phyloP scores from a whole-genome alignment of 2,888 invertebrate species.

The Agonopterix heracliana region DNA sequence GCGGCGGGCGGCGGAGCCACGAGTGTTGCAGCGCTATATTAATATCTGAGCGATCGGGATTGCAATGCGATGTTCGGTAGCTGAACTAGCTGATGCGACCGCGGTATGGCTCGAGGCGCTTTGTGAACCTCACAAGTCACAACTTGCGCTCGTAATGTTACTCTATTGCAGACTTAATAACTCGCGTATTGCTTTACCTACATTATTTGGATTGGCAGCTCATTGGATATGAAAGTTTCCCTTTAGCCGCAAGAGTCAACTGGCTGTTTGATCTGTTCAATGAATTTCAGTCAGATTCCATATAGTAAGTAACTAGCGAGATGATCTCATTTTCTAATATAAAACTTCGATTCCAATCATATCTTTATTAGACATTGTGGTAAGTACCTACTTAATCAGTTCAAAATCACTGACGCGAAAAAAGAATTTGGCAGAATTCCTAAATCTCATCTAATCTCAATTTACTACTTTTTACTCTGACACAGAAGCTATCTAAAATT shows the following conservation, averaged over 20 bases:
- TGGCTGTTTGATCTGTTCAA: too few species aligned
- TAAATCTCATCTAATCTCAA: too few species aligned
- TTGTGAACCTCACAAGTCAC: slow-evolving; percentile 10
- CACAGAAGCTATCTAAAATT: background rate
- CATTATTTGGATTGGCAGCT: background rate
- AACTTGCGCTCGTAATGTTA: background rate
- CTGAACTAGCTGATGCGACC: slow-evolving; percentile 11
- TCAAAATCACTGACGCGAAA: too few species aligned
- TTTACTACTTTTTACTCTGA: too few species aligned
- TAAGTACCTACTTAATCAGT: too few species aligned
- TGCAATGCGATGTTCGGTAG: slow-evolving; percentile 14
- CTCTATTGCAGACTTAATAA: slow-evolving; percentile 1
- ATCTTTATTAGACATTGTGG: too few species aligned
- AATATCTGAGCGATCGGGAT: slow-evolving; percentile 45
- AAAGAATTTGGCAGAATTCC: too few species aligned
- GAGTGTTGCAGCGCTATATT: slow-evolving; percentile 34
- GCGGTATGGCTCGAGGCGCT: slow-evolving; percentile 21
- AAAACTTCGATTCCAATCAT: too few species aligned
- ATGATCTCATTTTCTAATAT: too few species aligned
- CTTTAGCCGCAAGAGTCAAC: too few species aligned
- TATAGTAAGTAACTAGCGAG: too few species aligned
- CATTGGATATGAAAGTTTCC: background rate
- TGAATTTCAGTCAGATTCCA: too few species aligned
- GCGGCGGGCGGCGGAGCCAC: slow-evolving; percentile 32
- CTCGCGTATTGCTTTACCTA: background rate